A percentile compares a stretch with the other conserved stretches of the same genome.
Conservation (phyloP, 2,113 vertebrate species). For the Solenodon paradoxus region DNA sequence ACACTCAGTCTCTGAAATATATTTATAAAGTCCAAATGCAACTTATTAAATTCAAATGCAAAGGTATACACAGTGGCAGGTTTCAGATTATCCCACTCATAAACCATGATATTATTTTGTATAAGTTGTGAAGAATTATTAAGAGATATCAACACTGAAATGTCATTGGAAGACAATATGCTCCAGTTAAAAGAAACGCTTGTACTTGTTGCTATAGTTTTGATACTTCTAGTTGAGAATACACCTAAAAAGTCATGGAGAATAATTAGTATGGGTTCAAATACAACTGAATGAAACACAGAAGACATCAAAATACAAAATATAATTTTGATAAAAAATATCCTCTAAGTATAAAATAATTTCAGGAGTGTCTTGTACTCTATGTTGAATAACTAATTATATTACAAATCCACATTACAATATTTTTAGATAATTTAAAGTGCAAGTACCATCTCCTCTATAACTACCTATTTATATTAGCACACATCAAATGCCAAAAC, state of each 20-base stretch:
- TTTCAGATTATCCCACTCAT: slow-evolving; percentile 81
- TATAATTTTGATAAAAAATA: background rate
- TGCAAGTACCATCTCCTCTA: background rate
- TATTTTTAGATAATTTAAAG: background rate
- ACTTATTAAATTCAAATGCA: slow-evolving; percentile 82
- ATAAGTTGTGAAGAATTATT: slow-evolving; percentile 71
- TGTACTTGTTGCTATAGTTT: slow-evolving; percentile 81
- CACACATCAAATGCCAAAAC: background rate
- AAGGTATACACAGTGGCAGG: slow-evolving; percentile 83
- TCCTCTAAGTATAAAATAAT: background rate
- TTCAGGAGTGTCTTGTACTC: background rate
- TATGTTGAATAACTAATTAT: background rate
- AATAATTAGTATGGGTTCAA: slow-evolving; percentile 39
- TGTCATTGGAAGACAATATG: slow-evolving; percentile 53
- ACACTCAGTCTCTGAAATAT: slow-evolving; percentile 84
- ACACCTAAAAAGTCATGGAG: slow-evolving; percentile 72
- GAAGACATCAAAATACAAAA: slow-evolving; percentile 7
- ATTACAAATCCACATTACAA: background rate
- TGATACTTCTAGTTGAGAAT: slow-evolving; percentile 75
- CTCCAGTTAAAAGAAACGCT: slow-evolving; percentile 86
- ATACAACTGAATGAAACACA: slow-evolving; percentile 17
- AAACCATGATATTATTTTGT: slow-evolving; percentile 61
- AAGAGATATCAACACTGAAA: slow-evolving; percentile 78
- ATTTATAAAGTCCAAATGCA: slow-evolving; percentile 78
- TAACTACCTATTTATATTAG: background rate